A percentile compares a stretch with the other conserved stretches of the same genome.
phyloP scores from a whole-genome alignment of 2,113 vertebrate species.

The Plecotus auritus region DNA sequence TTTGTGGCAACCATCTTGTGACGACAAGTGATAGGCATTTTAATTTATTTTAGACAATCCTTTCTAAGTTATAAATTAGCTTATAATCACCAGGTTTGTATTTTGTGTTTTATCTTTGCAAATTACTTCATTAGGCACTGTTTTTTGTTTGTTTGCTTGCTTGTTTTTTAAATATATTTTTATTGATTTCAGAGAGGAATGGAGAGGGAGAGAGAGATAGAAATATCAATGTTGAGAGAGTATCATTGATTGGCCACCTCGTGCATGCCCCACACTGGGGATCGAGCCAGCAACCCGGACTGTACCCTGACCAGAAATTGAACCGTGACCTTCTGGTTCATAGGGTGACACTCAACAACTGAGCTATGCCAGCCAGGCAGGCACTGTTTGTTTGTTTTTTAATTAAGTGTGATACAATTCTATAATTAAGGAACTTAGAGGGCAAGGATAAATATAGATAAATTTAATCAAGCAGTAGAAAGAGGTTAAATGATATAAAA shows the following conservation, averaged over 20 bases:
- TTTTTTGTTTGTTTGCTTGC: background rate
- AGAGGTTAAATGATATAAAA: background rate
- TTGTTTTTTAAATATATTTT: background rate
- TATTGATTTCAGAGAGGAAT: no score
- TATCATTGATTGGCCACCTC: no score
- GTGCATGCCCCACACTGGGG: no score
- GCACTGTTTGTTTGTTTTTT: background rate
- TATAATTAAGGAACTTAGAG: background rate
- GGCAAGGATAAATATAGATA: background rate
- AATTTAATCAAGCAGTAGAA: background rate
- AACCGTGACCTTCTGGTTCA: no score
- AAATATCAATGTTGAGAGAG: no score
- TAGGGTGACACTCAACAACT: no score
- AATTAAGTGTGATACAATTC: background rate
- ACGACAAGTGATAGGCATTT: background rate
- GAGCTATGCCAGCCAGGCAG: no score
- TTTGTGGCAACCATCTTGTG: no score
- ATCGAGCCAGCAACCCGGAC: no score
- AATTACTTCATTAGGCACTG: background rate
- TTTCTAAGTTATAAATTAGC: constrained; percentile 28
- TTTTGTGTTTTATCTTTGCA: constrained; percentile 4
- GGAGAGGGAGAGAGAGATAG: no score
- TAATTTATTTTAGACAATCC: background rate
- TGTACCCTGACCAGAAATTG: no score
- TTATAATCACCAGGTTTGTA: background rate